Conservation (phyloP, 2,797 vertebrate genomes). For the Pangasius krempfi region DNA sequence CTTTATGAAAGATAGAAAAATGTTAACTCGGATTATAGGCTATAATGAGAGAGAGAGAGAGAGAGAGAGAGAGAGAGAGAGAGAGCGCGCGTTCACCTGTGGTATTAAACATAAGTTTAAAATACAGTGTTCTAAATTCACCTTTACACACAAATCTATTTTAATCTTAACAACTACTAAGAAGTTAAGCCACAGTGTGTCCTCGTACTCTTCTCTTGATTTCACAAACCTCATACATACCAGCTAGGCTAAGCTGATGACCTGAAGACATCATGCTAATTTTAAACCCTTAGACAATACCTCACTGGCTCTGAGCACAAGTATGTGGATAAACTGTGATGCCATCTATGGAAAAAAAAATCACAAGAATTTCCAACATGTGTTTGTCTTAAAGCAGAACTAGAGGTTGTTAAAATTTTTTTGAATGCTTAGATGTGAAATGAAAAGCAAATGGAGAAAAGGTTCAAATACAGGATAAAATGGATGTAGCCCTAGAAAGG, state of each 20-base stretch:
- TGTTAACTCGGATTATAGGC: too few relatives aligned
- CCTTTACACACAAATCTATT: neutral
- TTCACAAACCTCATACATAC: conserved; percentile 6
- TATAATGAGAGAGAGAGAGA: neutral
- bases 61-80: conserved; percentile 6
- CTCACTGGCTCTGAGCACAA: neutral
- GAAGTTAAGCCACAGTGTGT: neutral
- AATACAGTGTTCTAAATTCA: neutral
- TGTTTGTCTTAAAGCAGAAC: conserved; percentile 17
- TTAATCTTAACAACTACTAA: neutral
- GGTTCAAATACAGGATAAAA: conserved; percentile 1
- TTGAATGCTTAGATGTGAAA: neutral
- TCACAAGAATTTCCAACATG: conserved; percentile 20
- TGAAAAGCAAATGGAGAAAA: conserved; percentile 13
- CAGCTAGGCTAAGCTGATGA: too few relatives aligned
- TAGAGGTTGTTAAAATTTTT: neutral
- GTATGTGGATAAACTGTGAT: conserved; percentile 11
- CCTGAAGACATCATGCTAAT: neutral
- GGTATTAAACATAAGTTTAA: neutral
- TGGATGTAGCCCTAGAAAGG: neutral
- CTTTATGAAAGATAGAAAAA: neutral
- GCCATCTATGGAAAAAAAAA: neutral
- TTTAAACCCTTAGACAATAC: conserved; percentile 24
- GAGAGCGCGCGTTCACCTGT: neutral
- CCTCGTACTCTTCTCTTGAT: neutral